Conservation (phyloP, 2,888 invertebrate genomes). For the Scaptomyza polygonia region DNA sequence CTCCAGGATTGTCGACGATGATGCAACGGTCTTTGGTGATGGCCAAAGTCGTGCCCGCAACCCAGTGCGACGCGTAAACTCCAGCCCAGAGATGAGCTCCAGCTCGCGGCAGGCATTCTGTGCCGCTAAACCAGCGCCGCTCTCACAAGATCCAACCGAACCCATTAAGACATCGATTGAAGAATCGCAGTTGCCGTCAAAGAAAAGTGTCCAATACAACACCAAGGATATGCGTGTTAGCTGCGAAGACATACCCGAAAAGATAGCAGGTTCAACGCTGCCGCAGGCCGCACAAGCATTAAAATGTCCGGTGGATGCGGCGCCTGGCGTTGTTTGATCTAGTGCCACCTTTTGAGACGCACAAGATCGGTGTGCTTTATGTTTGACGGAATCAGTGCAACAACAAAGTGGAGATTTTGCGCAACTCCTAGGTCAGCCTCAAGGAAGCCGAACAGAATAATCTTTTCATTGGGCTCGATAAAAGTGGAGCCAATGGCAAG, state of each 20-base stretch:
- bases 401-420: slow-evolving; percentile 93
- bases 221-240: slow-evolving; percentile 92
- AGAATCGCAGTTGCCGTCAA: slow-evolving; percentile 64
- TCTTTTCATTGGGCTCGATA: slow-evolving; percentile 92
- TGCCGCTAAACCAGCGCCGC: slow-evolving; percentile 74
- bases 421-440: slow-evolving; percentile 93
- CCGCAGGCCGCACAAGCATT: slow-evolving; percentile 85
- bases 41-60: slow-evolving; percentile 87
- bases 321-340: slow-evolving; percentile 90
- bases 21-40: slow-evolving; percentile 83
- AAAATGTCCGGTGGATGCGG: slow-evolving; percentile 70
- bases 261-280: slow-evolving; percentile 91
- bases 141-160: slow-evolving; percentile 81
- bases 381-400: slow-evolving; percentile 94
- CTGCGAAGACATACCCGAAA: slow-evolving; percentile 96
- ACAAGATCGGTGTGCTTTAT: slow-evolving; percentile 97
- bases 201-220: slow-evolving; percentile 84
- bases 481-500: slow-evolving; percentile 94
- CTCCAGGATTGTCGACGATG: too few species aligned
- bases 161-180: slow-evolving; percentile 29
- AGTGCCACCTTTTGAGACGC: slow-evolving; percentile 96
- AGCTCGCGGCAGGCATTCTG: slow-evolving; percentile 91
- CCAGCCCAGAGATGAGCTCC: slow-evolving; percentile 96
- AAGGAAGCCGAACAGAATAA: slow-evolving; percentile 91
- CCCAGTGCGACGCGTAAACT: slow-evolving; percentile 94